A percentile compares a stretch with the other conserved stretches of the same genome.
These are phyloP conservation scores for Bryconaethiops microstoma DNA, from an alignment of 2,797 vertebrate species.

Conservation along the genomic window DNA sequence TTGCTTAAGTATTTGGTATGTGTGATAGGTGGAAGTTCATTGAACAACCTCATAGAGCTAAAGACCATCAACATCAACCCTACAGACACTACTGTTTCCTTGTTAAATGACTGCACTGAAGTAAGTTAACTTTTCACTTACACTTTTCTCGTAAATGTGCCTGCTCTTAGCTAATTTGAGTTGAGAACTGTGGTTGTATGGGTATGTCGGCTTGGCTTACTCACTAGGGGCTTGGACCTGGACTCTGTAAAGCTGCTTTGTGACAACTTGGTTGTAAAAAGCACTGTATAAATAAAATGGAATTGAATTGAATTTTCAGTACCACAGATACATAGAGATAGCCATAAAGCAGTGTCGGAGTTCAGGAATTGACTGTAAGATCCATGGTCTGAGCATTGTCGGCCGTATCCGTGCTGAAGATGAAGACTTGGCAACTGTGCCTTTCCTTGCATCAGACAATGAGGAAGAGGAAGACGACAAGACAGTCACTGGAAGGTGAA, in stretches of 20 bases:
- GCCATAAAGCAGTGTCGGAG: constrained; percentile 98
- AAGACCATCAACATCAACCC: constrained; percentile 98
- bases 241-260: too few relatives aligned
- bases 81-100: constrained; percentile 90
- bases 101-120: constrained; percentile 93
- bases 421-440: constrained; percentile 94
- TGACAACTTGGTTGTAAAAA: too few relatives aligned
- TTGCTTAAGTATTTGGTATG: neutral
- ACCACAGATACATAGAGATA: constrained; percentile 93
- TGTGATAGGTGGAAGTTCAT: constrained; percentile 89
- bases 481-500: constrained; percentile 87
- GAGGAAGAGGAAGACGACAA: constrained; percentile 98
- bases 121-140: constrained; percentile 67
- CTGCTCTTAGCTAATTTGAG: neutral
- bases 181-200: neutral
- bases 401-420: constrained; percentile 94
- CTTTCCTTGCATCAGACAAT: constrained; percentile 96
- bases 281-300: too few relatives aligned
- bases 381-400: constrained; percentile 90
- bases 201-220: too few relatives aligned
- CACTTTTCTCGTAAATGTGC: neutral
- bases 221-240: too few relatives aligned
- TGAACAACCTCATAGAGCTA: constrained; percentile 96
- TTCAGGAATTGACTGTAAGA: constrained; percentile 98
- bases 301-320: too few relatives aligned